Base-by-base conservation (phyloP, 2,888 invertebrate genomes). In the Pilophorus perplexus region DNA sequence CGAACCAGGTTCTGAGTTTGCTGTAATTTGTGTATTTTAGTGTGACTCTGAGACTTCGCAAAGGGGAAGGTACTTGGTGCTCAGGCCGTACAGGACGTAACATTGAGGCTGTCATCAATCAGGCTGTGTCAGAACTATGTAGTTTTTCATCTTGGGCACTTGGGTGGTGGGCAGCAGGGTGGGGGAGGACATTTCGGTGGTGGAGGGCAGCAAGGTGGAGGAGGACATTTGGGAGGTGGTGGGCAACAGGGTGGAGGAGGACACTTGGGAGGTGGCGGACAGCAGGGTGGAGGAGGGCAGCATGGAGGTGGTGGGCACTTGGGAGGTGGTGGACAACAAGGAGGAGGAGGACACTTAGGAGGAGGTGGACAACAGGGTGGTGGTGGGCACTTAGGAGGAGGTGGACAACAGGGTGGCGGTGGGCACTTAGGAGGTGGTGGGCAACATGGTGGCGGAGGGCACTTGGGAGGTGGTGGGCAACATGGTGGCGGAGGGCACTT, bases 291-390 rank as follows among this genome's bases (percentile, higher is more conserved):
- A 28, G 59, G 66, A 14, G 66, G 66, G 33, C 67, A 64, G n/a
- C 16, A 18, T 10, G 62, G 62, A 27, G 67, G 64, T 12, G 67
- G n/a, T n/a, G n/a, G 55, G 8, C 64, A 64, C 16, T 44, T 44
- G 2, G 54, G 64, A 3, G 55, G 67, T 14, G 68, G 66, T 16
- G 66, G 66, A 25, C 67, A 64, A 14, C 16, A 18, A 8, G 62
- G 62, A 27, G 67, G 64, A 6, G 67, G 67, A 48, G 23, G 55
- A 4, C 64, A 64, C 16, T 44, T 44, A 3, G 54, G 64, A 3
- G 55, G 67, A 12, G 68, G 66, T 16, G 66, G 66, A 25, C 67
- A 64, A 14, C 16, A 18, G 3, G 62, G 62, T 25, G 67, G 64
- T 12, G 60, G 38, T 59, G 66, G 59, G 18, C 64, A 60, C 22